These are phyloP conservation scores for Suillia variegata DNA, from an alignment of 2,888 invertebrate genomes.

Conservation along the genomic window DNA sequence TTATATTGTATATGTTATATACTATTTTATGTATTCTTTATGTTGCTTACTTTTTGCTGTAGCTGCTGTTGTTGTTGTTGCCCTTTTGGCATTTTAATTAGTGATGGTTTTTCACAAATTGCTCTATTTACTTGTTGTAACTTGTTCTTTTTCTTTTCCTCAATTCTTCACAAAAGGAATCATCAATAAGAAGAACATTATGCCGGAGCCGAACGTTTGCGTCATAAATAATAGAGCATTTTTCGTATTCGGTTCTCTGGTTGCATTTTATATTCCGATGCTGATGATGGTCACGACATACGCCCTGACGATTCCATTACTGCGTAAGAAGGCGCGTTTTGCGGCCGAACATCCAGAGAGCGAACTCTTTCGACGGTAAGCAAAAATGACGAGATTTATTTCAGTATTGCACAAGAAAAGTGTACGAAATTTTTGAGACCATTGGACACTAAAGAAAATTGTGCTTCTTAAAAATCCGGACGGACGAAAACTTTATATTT, in stretches of 20 bases:
- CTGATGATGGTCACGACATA: conserved; percentile 93
- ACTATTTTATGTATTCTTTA: neutral
- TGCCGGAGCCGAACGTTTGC: conserved; percentile 77
- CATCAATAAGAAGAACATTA: conserved; percentile 77
- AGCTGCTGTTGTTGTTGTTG: neutral
- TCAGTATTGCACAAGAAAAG: no score
- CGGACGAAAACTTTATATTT: no score
- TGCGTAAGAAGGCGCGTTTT: conserved; percentile 78
- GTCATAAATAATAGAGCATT: conserved; percentile 85
- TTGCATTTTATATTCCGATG: conserved; percentile 95
- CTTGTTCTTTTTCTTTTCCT: neutral
- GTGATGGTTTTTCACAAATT: neutral
- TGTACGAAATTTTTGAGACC: no score
- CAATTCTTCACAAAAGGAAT: conserved; percentile 68
- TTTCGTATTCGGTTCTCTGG: conserved; percentile 89
- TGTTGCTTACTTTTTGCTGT: no score
- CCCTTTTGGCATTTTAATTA: conserved; percentile 3
- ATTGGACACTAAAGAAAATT: no score
- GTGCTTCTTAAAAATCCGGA: no score
- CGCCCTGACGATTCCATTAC: conserved; percentile 83
- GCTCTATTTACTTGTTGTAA: neutral
- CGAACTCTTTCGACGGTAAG: conserved; percentile 65
- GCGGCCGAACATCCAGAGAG: conserved; percentile 71
- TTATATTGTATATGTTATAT: neutral
- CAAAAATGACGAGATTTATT: no score